These are phyloP conservation scores for Pomatorhinus ruficollis DNA, from an alignment of 2,113 vertebrate genomes.

Conservation along the genomic window DNA sequence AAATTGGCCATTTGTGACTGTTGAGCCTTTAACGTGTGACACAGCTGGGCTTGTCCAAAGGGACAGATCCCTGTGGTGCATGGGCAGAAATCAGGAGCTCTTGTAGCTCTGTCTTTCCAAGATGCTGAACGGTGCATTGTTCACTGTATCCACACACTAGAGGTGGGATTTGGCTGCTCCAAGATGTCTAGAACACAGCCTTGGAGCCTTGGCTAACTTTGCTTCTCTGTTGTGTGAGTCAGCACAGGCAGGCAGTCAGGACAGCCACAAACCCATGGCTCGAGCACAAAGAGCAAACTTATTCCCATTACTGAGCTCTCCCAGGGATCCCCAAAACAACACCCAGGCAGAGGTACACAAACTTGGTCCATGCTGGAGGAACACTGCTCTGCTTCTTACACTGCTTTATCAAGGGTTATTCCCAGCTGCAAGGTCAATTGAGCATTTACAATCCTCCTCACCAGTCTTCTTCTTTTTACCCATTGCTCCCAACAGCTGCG, in stretches of 20 bases:
- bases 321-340: not conserved
- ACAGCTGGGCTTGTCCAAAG: not conserved
- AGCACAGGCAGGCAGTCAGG: not conserved
- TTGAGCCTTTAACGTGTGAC: accelerated
- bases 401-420: not conserved
- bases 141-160: not conserved
- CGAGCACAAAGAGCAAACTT: not conserved
- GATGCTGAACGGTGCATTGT: not conserved
- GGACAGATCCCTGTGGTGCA: not conserved
- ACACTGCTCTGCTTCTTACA: not conserved
- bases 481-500: not conserved
- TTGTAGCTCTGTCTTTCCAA: not conserved
- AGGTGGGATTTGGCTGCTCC: not conserved
- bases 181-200: not conserved
- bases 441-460: not conserved
- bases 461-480: not conserved
- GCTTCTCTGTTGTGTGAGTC: not conserved
- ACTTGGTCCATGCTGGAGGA: not conserved
- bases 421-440: not conserved
- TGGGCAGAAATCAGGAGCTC: accelerated
- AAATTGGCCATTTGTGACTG: not conserved
- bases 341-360: not conserved
- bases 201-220: not conserved
- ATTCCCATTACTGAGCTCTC: not conserved
- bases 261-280: not conserved